Conservation (phyloP, 92 coral and sea anemone species). For the Paramuricea clavata region DNA sequence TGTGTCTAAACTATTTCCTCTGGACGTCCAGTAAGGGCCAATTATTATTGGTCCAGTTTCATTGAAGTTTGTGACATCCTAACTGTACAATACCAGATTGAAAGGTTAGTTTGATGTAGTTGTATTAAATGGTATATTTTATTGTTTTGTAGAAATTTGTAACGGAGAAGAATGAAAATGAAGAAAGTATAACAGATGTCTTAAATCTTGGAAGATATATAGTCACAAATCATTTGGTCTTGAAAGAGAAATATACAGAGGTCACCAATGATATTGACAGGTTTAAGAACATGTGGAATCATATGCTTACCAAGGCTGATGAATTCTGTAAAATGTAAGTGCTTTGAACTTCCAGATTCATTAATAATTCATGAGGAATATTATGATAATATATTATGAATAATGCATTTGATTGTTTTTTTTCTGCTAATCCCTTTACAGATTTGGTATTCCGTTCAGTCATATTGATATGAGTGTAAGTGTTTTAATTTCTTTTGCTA, state of each 20-base stretch:
- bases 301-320: slow-evolving; percentile 39
- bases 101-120: background rate
- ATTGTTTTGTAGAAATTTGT: slow-evolving; percentile 35
- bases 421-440: background rate
- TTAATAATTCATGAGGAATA: background rate
- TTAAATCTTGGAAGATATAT: slow-evolving; percentile 48
- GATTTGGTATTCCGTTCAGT: slow-evolving; percentile 48
- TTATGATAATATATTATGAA: background rate
- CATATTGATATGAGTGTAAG: slow-evolving; percentile 33
- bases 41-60: no score
- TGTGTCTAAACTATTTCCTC: no score
- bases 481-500: background rate
- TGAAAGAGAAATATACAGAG: slow-evolving; percentile 26
- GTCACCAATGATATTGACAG: slow-evolving; percentile 28
- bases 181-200: slow-evolving; percentile 46
- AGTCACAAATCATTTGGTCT: slow-evolving; percentile 37
- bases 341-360: no score
- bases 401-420: background rate
- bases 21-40: no score
- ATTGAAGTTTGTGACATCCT: no score
- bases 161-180: slow-evolving; percentile 40
- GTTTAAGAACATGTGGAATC: slow-evolving; percentile 36
- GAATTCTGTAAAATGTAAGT: slow-evolving; percentile 48
- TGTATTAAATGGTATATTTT: background rate
- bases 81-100: no score